These are phyloP conservation scores for Zoroaster sp. DNA, from an alignment of 53 echinoderm and acorn worm species.

Conservation along the genomic window DNA sequence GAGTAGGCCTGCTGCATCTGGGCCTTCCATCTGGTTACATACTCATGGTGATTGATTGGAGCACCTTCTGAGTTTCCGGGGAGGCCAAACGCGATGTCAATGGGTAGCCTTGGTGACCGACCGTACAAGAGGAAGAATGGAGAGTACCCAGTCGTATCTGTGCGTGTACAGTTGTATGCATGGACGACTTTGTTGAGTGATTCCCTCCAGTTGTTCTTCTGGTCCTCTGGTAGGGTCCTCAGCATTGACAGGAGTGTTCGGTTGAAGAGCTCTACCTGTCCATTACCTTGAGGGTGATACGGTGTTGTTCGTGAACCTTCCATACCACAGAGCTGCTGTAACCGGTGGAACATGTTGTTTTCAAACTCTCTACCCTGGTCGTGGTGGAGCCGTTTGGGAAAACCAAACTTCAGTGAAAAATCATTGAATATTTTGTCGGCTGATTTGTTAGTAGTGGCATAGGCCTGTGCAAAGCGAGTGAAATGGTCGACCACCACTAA, in stretches of 20 bases:
- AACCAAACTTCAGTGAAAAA: conserved; percentile 68
- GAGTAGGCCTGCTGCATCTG: conserved; percentile 55
- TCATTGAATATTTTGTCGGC: conserved; percentile 73
- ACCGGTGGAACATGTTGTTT: conserved; percentile 48
- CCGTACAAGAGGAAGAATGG: conserved; percentile 64
- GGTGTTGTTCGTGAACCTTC: conserved; percentile 48
- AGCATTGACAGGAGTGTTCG: conserved; percentile 65
- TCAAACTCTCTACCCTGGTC: conserved; percentile 71
- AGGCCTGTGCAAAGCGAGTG: conserved; percentile 70
- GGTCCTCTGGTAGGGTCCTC: conserved; percentile 50
- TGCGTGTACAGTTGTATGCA: conserved; percentile 60
- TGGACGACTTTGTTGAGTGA: conserved; percentile 63
- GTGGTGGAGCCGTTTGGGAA: conserved; percentile 47
- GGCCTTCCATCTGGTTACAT: conserved; percentile 17
- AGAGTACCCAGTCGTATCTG: conserved; percentile 44
- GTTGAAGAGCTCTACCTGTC: conserved; percentile 66
- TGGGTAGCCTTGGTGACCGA: conserved; percentile 37
- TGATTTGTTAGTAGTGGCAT: conserved; percentile 67
- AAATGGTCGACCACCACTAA: conserved; percentile 69
- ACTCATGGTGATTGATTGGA: neutral
- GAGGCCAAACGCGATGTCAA: conserved; percentile 42
- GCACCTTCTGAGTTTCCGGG: neutral
- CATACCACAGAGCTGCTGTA: conserved; percentile 31
- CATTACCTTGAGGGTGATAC: conserved; percentile 63
- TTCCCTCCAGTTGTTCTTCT: conserved; percentile 59